Conservation (phyloP, 2,888 invertebrate species). For the Tricholauxania praeusta region DNA sequence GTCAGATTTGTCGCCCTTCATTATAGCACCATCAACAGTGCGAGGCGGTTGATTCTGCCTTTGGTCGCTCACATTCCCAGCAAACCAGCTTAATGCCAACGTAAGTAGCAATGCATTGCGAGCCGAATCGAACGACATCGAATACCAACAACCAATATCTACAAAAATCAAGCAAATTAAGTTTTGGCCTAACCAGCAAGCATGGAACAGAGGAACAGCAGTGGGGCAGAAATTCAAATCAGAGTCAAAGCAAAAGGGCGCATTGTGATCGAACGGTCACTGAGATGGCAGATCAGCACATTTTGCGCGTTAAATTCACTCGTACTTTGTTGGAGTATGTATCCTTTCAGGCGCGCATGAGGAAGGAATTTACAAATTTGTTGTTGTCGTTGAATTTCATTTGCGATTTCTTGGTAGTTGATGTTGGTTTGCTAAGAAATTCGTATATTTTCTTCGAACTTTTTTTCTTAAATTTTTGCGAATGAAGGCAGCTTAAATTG, state of each 20-base stretch:
- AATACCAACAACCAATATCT: constrained; percentile 12
- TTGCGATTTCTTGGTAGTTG: constrained; percentile 4
- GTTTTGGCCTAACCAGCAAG: background rate
- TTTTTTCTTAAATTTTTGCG: too few relatives aligned
- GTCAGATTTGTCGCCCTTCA: constrained; percentile 68
- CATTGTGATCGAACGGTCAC: constrained; percentile 26
- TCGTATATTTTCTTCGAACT: too few relatives aligned
- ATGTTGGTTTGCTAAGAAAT: too few relatives aligned
- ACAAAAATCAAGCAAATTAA: background rate
- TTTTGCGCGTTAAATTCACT: too few relatives aligned
- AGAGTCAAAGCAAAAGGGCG: background rate
- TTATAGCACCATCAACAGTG: constrained; percentile 53
- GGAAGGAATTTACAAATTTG: too few relatives aligned
- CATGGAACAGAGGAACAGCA: background rate
- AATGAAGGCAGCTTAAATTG: too few relatives aligned
- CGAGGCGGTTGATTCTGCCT: constrained; percentile 5
- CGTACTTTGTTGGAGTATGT: too few relatives aligned
- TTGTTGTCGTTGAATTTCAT: background rate
- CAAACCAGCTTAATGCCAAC: background rate
- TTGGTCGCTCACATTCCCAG: constrained; percentile 1
- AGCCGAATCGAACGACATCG: background rate
- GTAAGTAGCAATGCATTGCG: background rate
- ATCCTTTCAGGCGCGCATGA: too few relatives aligned
- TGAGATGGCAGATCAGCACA: too few relatives aligned
- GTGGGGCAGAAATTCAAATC: too few relatives aligned